Evolutionary conservation across 2,888 invertebrate genomes (phyloP), one percentile per base, ranked within the genome.

Genomic region (Stegana nigrithorax): DNA sequence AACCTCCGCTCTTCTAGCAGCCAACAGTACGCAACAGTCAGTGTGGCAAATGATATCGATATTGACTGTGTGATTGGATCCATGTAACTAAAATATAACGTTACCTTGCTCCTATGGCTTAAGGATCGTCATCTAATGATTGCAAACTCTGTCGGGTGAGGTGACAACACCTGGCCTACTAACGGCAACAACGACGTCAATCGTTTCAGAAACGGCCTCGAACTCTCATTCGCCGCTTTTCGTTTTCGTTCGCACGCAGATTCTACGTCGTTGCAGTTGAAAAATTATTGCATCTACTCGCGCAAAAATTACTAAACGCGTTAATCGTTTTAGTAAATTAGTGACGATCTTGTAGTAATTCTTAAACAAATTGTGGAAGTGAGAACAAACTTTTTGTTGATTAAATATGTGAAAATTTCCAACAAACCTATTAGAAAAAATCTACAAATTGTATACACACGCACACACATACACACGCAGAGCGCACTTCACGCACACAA

Each of bases 191-290:
- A 51, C 51, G 51, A n/a, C 51, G 51, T 51, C 27, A 5, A 14
- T 14, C 6, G 44, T n/a, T 7, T n/a, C 27, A 27, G n/a, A n/a
- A 51, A 14, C 27, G 51, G 51, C 51, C 27, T 55, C 5, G 53
- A 12, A 55, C 53, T 55, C 25, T 47, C 23, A 47, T 23, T 47
- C 47, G 47, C 47, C 47, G 47, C 47, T 47, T 23, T 47, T 47
- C 25, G n/a, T n/a, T n/a, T n/a, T n/a, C n/a, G 25, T 47, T 47
- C 14, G 23, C 21, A 47, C 47, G 47, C 47, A 47, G 69, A 56
- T 74, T 78, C 78, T 75, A 78, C 75, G 75, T 75, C 78, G 78
- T 75, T 70, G 72, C 70, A 70, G 70, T 78, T 67, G 63, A 64
- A n/a, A n/a, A n/a, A n/a, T n/a, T 39, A 14, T 17, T n/a, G 14